Evolutionary conservation across 2,113 vertebrate species (phyloP), one percentile per base, ranked within the genome.

Genomic region (Xiphorhynchus elegans): DNA sequence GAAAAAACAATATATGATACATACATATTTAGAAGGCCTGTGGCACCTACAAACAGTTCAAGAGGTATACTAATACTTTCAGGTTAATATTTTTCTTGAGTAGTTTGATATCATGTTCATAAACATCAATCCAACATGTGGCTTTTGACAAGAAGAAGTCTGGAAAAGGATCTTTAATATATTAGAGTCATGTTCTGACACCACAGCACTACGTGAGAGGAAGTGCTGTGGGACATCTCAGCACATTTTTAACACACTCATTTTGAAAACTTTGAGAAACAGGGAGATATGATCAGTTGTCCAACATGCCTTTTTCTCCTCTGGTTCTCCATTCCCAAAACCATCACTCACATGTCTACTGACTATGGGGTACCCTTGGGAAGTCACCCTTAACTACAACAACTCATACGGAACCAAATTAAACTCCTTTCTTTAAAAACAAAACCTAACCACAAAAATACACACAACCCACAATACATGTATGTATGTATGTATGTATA

Each of bases 131-230:
- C 64, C 37, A 60, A 25, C 24, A 44, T 2, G 0, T 29, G 35
- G 31, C 39, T 52, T 93, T 76, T 31, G 82, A 60, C 39, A 31
- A 63, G 11, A 87, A 75, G 63, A n/a, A 90, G 25, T 78, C 55
- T 59, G 46, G 40, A 64, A 93, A 63, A 47, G 8, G 26, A 76
- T 33, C 26, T 50, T 59, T 37, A n/a, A n/a, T n/a, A 53, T 2
- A 12, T 6, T 50, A 17, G 23, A 70, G 72, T 47, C 50, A 58
- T 11, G 11, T 1, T 31, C 55, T 35, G 50, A 67, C 2, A 78
- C 17, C 29, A 24, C 46, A 17, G 28, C 28, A 24, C 31, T 31
- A 23, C 0, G 0, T 18, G 58, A 83, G 21, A 74, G 19, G 67
- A 58, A 1, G 6, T 29, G 33, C 39, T 59, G 33, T 10, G 18